These are phyloP conservation scores for Austrolebias charrua DNA, from an alignment of 2,797 vertebrate species.

Conservation along the genomic window DNA sequence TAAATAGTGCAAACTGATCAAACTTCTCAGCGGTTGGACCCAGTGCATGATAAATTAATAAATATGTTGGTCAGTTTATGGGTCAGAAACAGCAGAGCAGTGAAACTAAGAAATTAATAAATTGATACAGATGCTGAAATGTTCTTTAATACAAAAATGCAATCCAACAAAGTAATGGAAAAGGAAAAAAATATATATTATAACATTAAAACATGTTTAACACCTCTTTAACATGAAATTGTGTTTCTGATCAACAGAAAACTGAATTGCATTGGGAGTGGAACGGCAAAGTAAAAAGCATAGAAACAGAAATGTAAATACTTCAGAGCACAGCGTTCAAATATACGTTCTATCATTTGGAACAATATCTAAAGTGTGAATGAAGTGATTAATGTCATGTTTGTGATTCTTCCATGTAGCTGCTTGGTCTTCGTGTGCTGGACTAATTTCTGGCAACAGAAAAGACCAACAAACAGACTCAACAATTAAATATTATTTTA, in stretches of 20 bases:
- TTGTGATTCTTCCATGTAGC: background rate
- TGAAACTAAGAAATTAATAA: background rate
- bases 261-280: background rate
- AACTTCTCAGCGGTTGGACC: constrained; percentile 26
- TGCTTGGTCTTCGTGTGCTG: background rate
- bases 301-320: background rate
- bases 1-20: constrained; percentile 22
- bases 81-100: constrained; percentile 1
- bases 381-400: no score
- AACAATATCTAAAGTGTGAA: background rate
- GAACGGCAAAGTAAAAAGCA: background rate
- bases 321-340: background rate
- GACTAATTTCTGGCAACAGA: background rate
- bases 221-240: background rate
- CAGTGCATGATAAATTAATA: constrained; percentile 22
- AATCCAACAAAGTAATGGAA: background rate
- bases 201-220: constrained; percentile 4
- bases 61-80: constrained; percentile 15
- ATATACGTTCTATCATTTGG: no score
- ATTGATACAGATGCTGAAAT: background rate
- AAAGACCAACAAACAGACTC: no score
- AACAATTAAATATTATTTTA: no score
- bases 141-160: background rate
- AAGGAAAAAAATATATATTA: background rate
- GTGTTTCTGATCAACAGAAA: background rate